A percentile compares a stretch with the other conserved stretches of the same genome.
These are phyloP conservation scores for Coregonus clupeaformis DNA, from an alignment of 2,113 vertebrate genomes.

Conservation along the genomic window DNA sequence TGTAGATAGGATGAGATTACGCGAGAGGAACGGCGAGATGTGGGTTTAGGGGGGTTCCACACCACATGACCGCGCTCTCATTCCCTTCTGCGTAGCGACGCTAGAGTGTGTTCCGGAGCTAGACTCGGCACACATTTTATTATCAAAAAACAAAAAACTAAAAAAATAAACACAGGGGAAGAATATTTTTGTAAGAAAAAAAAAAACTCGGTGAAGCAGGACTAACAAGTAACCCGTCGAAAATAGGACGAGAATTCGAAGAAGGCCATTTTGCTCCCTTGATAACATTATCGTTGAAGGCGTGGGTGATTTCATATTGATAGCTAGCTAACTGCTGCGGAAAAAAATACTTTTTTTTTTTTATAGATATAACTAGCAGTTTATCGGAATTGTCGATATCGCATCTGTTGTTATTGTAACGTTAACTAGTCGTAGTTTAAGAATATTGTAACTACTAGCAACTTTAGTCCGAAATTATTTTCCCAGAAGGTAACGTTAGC, in stretches of 20 bases:
- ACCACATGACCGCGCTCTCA: constrained; percentile 66
- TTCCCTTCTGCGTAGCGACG: constrained; percentile 64
- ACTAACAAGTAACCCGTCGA: constrained; percentile 61
- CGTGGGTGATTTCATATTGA: constrained; percentile 45
- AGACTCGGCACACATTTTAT: constrained; percentile 84
- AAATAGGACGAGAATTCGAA: constrained; percentile 51
- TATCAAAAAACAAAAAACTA: constrained; percentile 83
- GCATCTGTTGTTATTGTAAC: neutral
- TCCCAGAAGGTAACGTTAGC: constrained; percentile 61
- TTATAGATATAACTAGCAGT: neutral
- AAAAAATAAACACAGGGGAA: constrained; percentile 64
- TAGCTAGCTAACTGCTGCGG: constrained; percentile 2
- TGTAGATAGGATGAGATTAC: no score
- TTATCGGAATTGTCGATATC: neutral
- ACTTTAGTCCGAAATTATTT: neutral
- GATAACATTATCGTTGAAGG: constrained; percentile 61
- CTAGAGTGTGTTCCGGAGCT: constrained; percentile 79
- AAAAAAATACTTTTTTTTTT: neutral
- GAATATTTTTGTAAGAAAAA: constrained; percentile 72
- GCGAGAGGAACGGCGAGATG: no score
- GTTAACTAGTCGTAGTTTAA: no score
- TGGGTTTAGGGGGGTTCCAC: no score
- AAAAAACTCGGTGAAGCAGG: constrained; percentile 79
- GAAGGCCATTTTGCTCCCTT: constrained; percentile 47
- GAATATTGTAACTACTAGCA: neutral